Evolutionary conservation across 2,888 invertebrate species (phyloP).

Genomic region (Dicyrtomina minuta): DNA sequence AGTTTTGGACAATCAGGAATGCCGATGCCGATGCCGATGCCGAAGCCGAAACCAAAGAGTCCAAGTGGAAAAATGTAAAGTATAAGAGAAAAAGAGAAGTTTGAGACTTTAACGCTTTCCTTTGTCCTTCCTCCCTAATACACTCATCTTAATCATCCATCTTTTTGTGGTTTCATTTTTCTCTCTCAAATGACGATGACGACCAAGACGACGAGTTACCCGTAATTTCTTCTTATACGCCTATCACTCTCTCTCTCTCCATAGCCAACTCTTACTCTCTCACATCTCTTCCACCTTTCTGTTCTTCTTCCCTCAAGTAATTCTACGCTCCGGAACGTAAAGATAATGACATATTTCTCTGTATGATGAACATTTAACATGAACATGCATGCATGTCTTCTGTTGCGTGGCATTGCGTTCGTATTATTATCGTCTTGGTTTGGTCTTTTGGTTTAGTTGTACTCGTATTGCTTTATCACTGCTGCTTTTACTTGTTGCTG

Average conservation of each 20-base stretch:
- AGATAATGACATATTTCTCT: background rate
- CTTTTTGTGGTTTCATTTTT: conserved; percentile 15
- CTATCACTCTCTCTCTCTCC: too few relatives aligned
- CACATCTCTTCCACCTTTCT: background rate
- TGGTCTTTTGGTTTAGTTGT: too few relatives aligned
- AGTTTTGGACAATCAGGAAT: conserved; percentile 19
- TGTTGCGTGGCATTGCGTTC: too few relatives aligned
- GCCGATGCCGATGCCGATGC: too few relatives aligned
- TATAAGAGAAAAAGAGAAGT: too few relatives aligned
- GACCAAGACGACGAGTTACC: conserved; percentile 5
- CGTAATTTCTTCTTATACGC: conserved; percentile 8
- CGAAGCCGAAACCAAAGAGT: background rate
- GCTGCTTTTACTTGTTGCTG: too few relatives aligned
- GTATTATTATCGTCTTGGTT: too few relatives aligned
- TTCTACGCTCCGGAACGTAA: background rate
- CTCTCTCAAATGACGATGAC: too few relatives aligned
- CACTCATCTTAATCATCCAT: conserved; percentile 15
- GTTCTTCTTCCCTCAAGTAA: background rate
- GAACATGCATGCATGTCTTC: background rate
- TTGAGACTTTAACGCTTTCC: background rate
- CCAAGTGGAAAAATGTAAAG: too few relatives aligned
- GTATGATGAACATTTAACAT: background rate
- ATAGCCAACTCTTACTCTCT: too few relatives aligned
- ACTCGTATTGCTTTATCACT: too few relatives aligned
- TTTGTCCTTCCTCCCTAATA: conserved; percentile 18